These are phyloP conservation scores for Cricetomys ansorgei DNA, from an alignment of 2,113 vertebrate species.

Conservation along the genomic window DNA sequence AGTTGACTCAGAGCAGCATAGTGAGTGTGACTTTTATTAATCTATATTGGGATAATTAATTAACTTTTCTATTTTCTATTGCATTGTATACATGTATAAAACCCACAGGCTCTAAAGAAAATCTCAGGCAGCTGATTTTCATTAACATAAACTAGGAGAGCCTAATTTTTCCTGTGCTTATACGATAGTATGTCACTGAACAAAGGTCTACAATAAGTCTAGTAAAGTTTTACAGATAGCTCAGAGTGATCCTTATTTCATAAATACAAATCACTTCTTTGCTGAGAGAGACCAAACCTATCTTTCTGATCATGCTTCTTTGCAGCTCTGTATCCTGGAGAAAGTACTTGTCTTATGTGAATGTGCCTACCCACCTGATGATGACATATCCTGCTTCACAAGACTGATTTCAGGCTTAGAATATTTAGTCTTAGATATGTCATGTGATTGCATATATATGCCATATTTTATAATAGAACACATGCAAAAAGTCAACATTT, in stretches of 20 bases:
- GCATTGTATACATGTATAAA: background rate
- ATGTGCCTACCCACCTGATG: background rate
- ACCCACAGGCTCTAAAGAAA: background rate
- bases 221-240: background rate
- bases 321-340: background rate
- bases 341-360: background rate
- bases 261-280: background rate
- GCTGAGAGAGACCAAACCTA: background rate
- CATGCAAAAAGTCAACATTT: background rate
- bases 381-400: background rate
- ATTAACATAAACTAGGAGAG: background rate
- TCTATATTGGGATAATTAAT: background rate
- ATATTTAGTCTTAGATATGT: background rate
- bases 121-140: background rate
- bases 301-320: constrained; percentile 31
- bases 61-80: background rate
- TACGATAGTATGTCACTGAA: constrained; percentile 1
- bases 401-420: background rate
- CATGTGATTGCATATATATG: background rate
- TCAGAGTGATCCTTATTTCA: background rate
- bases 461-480: background rate
- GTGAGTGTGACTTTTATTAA: background rate
- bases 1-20: background rate
- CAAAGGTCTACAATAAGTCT: background rate
- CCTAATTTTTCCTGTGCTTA: background rate